phyloP scores from a whole-genome alignment of 2,797 vertebrate species.

The Momotus momota region DNA sequence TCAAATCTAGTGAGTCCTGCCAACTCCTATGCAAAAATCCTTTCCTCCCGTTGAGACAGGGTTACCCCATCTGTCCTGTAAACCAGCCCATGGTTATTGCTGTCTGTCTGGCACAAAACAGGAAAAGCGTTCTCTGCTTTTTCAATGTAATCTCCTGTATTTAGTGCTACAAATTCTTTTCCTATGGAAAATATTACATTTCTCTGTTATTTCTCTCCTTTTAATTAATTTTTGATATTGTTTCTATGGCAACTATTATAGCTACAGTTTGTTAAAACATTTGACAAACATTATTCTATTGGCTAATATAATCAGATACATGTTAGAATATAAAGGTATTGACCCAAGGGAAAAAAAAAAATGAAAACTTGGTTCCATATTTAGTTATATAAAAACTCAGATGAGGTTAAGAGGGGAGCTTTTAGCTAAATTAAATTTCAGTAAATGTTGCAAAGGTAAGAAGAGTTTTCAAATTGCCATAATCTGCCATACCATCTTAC shows the following conservation, averaged over 20 bases:
- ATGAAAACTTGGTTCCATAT: not conserved
- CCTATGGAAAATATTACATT: not conserved
- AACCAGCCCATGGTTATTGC: not conserved
- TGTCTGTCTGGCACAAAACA: not conserved
- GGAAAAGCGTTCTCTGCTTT: not conserved
- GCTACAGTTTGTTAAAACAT: not conserved
- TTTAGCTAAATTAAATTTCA: not conserved
- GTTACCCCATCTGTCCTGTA: no score
- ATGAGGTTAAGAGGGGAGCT: not conserved
- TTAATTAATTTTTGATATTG: not conserved
- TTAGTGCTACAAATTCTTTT: not conserved
- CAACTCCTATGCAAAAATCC: no score
- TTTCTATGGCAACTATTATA: slow-evolving; percentile 36
- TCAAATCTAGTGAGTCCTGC: no score
- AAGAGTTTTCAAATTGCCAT: not conserved
- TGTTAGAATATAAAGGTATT: not conserved
- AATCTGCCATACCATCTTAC: not conserved
- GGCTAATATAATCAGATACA: not conserved
- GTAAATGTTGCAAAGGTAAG: not conserved
- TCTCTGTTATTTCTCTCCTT: not conserved
- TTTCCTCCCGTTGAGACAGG: no score
- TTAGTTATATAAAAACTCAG: not conserved
- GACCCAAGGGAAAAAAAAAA: not conserved
- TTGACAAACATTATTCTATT: not conserved
- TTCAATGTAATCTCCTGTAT: not conserved